Percentiles rank a stretch among this genome's conserved stretches.
Evolutionary conservation across 2,797 vertebrate genomes (phyloP).

Genomic region (Monodelphis domestica): DNA sequence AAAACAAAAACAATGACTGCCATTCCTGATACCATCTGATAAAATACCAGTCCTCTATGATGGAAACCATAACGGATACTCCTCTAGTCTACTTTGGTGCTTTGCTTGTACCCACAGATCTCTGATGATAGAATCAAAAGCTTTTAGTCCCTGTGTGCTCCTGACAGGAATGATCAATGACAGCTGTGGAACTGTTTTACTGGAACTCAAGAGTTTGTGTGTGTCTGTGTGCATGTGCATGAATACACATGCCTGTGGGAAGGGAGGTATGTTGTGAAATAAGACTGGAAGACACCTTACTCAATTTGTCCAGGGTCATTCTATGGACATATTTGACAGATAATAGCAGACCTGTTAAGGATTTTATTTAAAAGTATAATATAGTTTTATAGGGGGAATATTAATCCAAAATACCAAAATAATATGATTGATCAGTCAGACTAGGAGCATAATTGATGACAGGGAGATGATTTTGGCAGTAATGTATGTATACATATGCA

Average conservation of each 20-base stretch:
- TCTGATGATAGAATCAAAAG: not conserved
- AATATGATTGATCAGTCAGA: no score
- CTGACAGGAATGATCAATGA: not conserved
- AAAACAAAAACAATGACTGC: not conserved
- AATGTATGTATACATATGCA: no score
- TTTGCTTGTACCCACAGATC: not conserved
- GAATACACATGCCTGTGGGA: no score
- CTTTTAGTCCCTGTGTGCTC: not conserved
- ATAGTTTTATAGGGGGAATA: not conserved
- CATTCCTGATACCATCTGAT: not conserved
- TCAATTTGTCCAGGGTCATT: not conserved
- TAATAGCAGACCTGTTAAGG: not conserved
- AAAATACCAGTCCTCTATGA: not conserved
- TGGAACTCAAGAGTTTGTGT: not conserved
- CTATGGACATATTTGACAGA: not conserved
- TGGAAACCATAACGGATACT: not conserved
- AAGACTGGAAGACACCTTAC: not conserved
- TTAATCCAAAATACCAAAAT: not conserved
- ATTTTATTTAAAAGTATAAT: not conserved
- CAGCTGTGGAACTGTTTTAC: not conserved
- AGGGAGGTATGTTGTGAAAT: not conserved
- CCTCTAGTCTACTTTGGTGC: not conserved
- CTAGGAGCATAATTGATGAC: no score
- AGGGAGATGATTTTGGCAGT: no score
- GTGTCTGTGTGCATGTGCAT: no score